Conservation (phyloP, 2,888 invertebrate species). For the Drosophila mulleri region DNA sequence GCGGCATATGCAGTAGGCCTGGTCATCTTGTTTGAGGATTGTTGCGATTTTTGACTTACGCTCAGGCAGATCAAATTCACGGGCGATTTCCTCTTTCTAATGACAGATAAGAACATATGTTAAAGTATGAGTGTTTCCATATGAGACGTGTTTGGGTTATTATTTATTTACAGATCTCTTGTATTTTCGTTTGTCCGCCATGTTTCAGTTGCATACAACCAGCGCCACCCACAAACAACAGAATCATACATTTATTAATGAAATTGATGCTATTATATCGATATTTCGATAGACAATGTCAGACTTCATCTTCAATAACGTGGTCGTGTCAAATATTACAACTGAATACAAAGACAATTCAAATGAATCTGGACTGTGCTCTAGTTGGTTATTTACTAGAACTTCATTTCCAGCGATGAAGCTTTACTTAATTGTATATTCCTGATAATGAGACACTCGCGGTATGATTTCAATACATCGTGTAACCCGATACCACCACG, state of each 20-base stretch:
- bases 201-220: conserved; percentile 44
- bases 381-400: neutral
- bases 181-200: conserved; percentile 82
- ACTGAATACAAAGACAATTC: neutral
- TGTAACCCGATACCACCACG: neutral
- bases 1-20: conserved; percentile 97
- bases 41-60: conserved; percentile 96
- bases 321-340: neutral
- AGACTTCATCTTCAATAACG: conserved; percentile 4
- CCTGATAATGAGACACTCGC: neutral
- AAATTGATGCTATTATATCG: conserved; percentile 26
- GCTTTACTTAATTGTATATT: neutral
- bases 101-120: conserved; percentile 9
- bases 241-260: neutral
- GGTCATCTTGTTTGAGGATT: conserved; percentile 94
- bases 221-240: conserved; percentile 24
- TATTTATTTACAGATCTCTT: conserved; percentile 81
- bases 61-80: conserved; percentile 94
- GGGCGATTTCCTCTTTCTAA: conserved; percentile 93
- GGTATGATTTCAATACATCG: neutral
- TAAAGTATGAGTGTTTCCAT: neutral
- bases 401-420: neutral
- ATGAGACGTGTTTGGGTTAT: neutral
- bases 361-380: neutral
- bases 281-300: conserved; percentile 16